A percentile compares a stretch with the other conserved stretches of the same genome.
Conservation (phyloP, 2,888 invertebrate genomes). For the Podotricha telesiphe region DNA sequence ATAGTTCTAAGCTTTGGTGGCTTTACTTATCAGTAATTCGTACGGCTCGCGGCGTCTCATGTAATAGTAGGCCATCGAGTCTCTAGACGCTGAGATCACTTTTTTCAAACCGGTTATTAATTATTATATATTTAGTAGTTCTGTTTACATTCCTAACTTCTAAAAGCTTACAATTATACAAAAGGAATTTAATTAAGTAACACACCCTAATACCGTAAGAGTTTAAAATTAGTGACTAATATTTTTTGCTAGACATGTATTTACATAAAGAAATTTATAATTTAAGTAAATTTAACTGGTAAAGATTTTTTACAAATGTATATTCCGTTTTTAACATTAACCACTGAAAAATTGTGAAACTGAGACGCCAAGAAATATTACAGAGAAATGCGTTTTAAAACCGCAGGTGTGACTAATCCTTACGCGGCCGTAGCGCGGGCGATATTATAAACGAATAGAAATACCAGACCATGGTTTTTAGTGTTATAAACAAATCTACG, state of each 20-base stretch:
- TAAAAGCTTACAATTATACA: not conserved
- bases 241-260: too few relatives aligned
- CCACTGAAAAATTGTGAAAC: slow-evolving; percentile 55
- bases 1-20: not conserved
- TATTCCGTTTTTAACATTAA: slow-evolving; percentile 47
- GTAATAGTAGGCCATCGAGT: slow-evolving; percentile 50
- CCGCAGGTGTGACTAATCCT: slow-evolving; percentile 62
- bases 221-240: not conserved
- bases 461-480: slow-evolving; percentile 39
- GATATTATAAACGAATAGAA: slow-evolving; percentile 41
- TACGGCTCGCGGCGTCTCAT: slow-evolving; percentile 27
- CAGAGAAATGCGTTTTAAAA: slow-evolving; percentile 49
- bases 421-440: slow-evolving; percentile 27
- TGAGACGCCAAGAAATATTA: slow-evolving; percentile 47
- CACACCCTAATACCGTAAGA: not conserved
- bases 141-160: slow-evolving; percentile 11
- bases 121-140: slow-evolving; percentile 19
- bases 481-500: slow-evolving; percentile 42
- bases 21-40: slow-evolving; percentile 38
- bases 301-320: not conserved
- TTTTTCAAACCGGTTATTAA: slow-evolving; percentile 58
- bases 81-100: slow-evolving; percentile 72
- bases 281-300: too few relatives aligned
- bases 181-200: not conserved
- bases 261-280: too few relatives aligned